A percentile compares a stretch with the other conserved stretches of the same genome.
phyloP scores from a whole-genome alignment of 2,113 vertebrate species.

The Globicephala melas region DNA sequence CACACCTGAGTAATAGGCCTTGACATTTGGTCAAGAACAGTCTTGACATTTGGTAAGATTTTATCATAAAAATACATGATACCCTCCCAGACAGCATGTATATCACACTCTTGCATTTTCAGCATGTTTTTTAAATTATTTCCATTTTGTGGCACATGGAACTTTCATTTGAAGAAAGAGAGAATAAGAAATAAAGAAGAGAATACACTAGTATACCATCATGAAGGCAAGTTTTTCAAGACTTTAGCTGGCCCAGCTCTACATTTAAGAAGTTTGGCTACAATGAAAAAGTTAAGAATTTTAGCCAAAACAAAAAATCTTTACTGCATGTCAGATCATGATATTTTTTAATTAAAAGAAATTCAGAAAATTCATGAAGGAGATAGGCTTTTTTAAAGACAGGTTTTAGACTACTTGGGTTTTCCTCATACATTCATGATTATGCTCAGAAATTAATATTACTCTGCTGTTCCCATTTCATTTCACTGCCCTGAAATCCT shows the following conservation, averaged over 20 bases:
- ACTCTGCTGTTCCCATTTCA: neutral
- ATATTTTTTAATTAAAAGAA: neutral
- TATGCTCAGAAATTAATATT: neutral
- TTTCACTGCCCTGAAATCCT: conserved; percentile 42
- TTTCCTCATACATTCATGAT: neutral
- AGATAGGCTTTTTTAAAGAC: neutral
- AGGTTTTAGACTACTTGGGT: neutral
- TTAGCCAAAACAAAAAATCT: neutral
- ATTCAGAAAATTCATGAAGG: neutral
- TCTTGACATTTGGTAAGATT: neutral
- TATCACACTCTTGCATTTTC: neutral
- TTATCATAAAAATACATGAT: neutral
- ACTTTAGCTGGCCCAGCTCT: neutral
- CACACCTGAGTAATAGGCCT: neutral
- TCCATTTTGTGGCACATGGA: neutral
- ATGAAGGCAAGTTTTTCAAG: neutral
- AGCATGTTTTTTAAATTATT: neutral
- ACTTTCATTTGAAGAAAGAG: neutral
- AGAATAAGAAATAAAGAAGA: neutral
- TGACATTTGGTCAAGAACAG: neutral
- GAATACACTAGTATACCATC: neutral
- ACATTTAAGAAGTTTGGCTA: neutral
- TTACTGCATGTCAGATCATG: neutral
- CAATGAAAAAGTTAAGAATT: neutral
- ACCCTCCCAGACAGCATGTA: neutral